A percentile compares a stretch with the other conserved stretches of the same genome.
Conservation (phyloP, 2,888 invertebrate species). For the Ametastegia equiseti region DNA sequence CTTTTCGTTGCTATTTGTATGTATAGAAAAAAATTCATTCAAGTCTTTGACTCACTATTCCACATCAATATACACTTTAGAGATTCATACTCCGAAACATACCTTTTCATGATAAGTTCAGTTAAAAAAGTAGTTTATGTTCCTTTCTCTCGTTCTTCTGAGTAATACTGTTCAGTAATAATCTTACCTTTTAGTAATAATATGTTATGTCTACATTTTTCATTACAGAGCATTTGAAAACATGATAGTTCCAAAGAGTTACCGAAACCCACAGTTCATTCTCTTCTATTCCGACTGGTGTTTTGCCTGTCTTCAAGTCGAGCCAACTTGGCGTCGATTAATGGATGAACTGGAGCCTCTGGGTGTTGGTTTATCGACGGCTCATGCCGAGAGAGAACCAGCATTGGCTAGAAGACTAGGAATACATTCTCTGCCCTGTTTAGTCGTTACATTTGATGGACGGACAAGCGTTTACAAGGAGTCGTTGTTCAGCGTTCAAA, state of each 20-base stretch:
- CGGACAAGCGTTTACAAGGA: constrained; percentile 91
- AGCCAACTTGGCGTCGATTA: constrained; percentile 90
- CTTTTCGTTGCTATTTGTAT: not conserved
- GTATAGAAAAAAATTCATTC: not conserved
- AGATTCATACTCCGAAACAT: too few relatives aligned
- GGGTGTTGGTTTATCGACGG: constrained; percentile 89
- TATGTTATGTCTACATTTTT: too few relatives aligned
- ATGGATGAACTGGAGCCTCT: constrained; percentile 91
- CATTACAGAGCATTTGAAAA: constrained; percentile 90
- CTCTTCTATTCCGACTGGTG: constrained; percentile 98
- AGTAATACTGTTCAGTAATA: too few relatives aligned
- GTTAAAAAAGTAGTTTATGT: too few relatives aligned
- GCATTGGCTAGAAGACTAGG: constrained; percentile 87
- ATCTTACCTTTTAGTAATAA: too few relatives aligned
- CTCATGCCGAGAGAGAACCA: constrained; percentile 91
- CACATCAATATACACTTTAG: not conserved
- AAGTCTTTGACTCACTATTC: too few relatives aligned
- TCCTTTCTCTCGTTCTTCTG: too few relatives aligned
- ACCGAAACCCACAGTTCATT: constrained; percentile 89
- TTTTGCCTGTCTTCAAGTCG: constrained; percentile 93
- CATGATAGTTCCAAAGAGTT: constrained; percentile 90
- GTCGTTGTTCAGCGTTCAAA: constrained; percentile 86
- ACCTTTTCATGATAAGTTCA: too few relatives aligned
- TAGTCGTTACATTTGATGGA: constrained; percentile 90
- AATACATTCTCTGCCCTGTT: constrained; percentile 88